phyloP scores from a whole-genome alignment of 2,113 vertebrate species.

The Rynchops niger region DNA sequence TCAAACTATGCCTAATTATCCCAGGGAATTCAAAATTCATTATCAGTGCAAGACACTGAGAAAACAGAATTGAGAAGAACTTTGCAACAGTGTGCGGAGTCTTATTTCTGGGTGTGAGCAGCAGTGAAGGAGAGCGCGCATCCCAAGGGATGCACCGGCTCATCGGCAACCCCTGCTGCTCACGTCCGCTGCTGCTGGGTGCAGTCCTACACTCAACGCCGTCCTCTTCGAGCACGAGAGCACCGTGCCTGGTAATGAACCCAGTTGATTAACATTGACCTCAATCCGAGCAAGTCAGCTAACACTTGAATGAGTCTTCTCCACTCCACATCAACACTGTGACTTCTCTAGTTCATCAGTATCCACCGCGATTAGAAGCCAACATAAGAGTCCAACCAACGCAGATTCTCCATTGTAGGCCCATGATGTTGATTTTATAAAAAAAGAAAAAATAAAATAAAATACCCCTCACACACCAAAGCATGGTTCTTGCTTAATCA shows the following conservation, averaged over 20 bases:
- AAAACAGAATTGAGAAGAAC: neutral
- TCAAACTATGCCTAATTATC: neutral
- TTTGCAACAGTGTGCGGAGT: neutral
- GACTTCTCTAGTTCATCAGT: neutral
- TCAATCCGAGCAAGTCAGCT: neutral
- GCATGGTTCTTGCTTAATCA: neutral
- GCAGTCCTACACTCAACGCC: fast-evolving
- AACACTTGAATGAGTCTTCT: fast-evolving
- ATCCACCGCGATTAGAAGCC: neutral
- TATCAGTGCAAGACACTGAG: neutral
- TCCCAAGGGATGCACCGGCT: fast-evolving
- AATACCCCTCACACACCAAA: too few relatives aligned
- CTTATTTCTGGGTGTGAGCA: neutral
- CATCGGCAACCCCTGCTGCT: neutral
- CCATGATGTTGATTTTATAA: neutral
- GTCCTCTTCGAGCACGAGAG: neutral
- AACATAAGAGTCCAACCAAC: neutral
- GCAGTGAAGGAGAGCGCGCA: neutral
- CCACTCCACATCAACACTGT: fast-evolving
- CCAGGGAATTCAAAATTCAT: neutral
- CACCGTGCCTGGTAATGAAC: neutral
- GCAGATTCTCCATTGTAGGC: neutral
- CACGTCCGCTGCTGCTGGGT: neutral
- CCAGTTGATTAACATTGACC: neutral
- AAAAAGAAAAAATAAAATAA: neutral